phyloP scores from a whole-genome alignment of 2,113 vertebrate genomes.

The Rhinolophus sinicus region DNA sequence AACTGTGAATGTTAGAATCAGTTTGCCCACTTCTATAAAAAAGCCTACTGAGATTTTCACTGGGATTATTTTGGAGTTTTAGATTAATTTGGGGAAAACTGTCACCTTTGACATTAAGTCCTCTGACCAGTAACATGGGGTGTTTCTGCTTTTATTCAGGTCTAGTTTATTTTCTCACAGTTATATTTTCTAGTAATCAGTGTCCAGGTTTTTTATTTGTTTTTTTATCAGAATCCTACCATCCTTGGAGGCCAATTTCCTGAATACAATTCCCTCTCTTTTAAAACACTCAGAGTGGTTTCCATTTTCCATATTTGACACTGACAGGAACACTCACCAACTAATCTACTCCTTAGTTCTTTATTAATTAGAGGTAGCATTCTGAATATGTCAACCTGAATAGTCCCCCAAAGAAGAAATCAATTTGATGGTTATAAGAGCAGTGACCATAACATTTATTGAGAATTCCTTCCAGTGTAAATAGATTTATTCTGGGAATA shows the following conservation, averaged over 20 bases:
- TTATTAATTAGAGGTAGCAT: background rate
- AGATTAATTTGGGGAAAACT: background rate
- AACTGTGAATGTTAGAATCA: background rate
- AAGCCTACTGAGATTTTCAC: background rate
- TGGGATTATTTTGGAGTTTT: background rate
- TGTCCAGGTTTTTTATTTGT: background rate
- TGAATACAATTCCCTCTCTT: background rate
- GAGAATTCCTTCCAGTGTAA: background rate
- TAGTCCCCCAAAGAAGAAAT: background rate
- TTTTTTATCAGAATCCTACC: background rate
- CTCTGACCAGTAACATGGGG: background rate
- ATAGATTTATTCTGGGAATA: background rate
- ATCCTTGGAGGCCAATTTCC: background rate
- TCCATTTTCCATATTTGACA: background rate
- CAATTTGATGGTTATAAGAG: background rate
- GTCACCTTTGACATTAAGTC: background rate
- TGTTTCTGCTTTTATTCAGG: background rate
- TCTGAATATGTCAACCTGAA: background rate
- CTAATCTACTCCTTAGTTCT: background rate
- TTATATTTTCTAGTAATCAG: background rate
- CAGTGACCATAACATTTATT: background rate
- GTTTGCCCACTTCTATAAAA: background rate
- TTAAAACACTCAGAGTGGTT: background rate
- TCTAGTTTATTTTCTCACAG: background rate
- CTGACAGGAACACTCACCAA: background rate